Conservation (phyloP, 2,113 vertebrate genomes). For the Actenoides lindsayi region DNA sequence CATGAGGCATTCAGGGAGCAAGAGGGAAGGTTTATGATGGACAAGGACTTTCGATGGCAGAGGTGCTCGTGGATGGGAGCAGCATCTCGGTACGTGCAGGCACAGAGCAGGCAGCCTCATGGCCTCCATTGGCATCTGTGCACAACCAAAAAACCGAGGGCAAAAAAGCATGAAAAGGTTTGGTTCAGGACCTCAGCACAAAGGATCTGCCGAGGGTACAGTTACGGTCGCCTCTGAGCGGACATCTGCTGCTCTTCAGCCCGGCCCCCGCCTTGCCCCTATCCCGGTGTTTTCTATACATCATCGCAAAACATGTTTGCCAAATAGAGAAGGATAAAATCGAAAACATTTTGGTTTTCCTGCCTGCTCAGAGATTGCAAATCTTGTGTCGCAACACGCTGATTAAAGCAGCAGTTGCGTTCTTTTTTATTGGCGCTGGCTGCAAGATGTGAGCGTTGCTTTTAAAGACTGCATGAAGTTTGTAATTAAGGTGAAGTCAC, state of each 20-base stretch:
- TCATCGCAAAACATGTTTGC: not conserved
- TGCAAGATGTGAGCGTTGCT: not conserved
- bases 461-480: not conserved
- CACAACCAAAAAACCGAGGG: not conserved
- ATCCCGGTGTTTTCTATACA: not conserved
- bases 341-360: not conserved
- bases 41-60: accelerated
- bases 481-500: not conserved
- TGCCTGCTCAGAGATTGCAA: not conserved
- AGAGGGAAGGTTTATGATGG: accelerated
- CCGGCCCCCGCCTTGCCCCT: not conserved
- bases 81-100: accelerated
- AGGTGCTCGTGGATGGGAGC: not conserved
- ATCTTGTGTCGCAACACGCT: not conserved
- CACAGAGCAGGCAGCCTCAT: not conserved
- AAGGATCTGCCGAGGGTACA: not conserved
- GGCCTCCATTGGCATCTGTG: accelerated
- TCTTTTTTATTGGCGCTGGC: not conserved
- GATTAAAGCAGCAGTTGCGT: not conserved
- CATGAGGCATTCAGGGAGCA: accelerated
- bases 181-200: not conserved
- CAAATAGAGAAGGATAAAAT: not conserved
- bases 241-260: not conserved
- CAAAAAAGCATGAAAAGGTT: accelerated
- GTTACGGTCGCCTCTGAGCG: not conserved